Conservation (phyloP, 1,140 invertebrate species). For the Drosophila melanica region DNA sequence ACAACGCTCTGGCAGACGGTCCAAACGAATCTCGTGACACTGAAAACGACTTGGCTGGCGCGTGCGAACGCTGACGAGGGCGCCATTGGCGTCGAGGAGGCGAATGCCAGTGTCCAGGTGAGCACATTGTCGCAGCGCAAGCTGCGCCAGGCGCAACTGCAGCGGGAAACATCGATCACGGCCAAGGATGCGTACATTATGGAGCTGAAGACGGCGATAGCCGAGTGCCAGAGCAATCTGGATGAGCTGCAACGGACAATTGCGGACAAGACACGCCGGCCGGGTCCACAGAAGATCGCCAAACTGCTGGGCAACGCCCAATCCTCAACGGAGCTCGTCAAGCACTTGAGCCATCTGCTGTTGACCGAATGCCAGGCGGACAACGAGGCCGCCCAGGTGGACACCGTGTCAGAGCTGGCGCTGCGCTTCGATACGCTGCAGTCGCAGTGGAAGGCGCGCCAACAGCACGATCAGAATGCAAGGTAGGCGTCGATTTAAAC, state of each 20-base stretch:
- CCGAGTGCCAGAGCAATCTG: constrained; percentile 86
- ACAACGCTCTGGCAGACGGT: constrained; percentile 88
- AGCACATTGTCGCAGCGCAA: constrained; percentile 87
- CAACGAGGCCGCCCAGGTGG: constrained; percentile 87
- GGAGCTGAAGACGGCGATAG: constrained; percentile 88
- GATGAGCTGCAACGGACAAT: constrained; percentile 86
- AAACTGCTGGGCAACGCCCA: constrained; percentile 89
- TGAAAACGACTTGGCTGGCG: constrained; percentile 84
- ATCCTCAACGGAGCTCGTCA: constrained; percentile 90
- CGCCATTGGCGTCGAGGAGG: constrained; percentile 87
- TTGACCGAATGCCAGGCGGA: constrained; percentile 89
- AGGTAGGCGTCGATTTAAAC: constrained; percentile 55
- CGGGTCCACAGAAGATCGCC: constrained; percentile 85
- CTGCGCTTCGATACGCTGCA: constrained; percentile 89
- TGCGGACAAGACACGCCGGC: constrained; percentile 84
- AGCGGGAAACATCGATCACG: constrained; percentile 87
- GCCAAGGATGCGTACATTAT: constrained; percentile 91
- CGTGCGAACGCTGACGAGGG: constrained; percentile 45
- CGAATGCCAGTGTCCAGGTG: constrained; percentile 91
- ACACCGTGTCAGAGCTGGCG: constrained; percentile 88
- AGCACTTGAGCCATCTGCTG: constrained; percentile 90
- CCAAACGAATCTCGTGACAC: constrained; percentile 85
- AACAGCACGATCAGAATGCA: constrained; percentile 83
- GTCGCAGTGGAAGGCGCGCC: constrained; percentile 88
- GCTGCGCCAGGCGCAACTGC: constrained; percentile 75